Conservation (phyloP, 2,113 vertebrate genomes). For the Phocoena phocoena region DNA sequence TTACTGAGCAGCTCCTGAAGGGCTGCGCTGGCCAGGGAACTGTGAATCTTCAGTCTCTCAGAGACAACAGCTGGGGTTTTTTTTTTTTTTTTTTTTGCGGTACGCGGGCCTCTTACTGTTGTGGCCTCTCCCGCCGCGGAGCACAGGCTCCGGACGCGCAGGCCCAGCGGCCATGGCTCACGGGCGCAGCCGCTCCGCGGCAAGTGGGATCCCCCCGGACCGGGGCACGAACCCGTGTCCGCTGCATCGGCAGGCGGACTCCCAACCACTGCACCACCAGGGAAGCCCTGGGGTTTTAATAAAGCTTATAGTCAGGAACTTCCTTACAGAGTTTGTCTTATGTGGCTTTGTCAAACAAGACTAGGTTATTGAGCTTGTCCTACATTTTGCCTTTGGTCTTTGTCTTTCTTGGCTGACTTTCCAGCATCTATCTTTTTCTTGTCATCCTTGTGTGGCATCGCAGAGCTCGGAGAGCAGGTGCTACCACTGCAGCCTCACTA, state of each 20-base stretch:
- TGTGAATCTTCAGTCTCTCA: background rate
- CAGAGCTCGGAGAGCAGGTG: background rate
- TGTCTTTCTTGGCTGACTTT: background rate
- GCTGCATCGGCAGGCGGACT: too few species aligned
- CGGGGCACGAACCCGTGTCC: too few species aligned
- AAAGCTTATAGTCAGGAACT: background rate
- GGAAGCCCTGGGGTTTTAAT: background rate
- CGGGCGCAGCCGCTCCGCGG: too few species aligned
- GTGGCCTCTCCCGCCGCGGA: too few species aligned
- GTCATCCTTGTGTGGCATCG: background rate
- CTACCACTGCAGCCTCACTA: background rate
- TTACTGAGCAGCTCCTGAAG: background rate
- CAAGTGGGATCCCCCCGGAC: too few species aligned
- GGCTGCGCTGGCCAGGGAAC: background rate
- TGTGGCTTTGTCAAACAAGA: background rate
- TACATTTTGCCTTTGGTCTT: background rate
- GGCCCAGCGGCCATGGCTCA: too few species aligned
- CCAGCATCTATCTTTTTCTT: background rate
- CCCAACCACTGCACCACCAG: too few species aligned
- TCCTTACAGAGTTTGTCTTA: background rate
- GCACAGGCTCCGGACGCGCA: too few species aligned
- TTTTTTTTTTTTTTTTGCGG: too few species aligned
- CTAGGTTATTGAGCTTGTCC: background rate
- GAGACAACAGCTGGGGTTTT: background rate
- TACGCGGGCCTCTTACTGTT: too few species aligned